Percentiles rank a stretch among this genome's conserved stretches.
These are phyloP conservation scores for Andrena praecox DNA, from an alignment of 2,888 invertebrate genomes.

Conservation along the genomic window DNA sequence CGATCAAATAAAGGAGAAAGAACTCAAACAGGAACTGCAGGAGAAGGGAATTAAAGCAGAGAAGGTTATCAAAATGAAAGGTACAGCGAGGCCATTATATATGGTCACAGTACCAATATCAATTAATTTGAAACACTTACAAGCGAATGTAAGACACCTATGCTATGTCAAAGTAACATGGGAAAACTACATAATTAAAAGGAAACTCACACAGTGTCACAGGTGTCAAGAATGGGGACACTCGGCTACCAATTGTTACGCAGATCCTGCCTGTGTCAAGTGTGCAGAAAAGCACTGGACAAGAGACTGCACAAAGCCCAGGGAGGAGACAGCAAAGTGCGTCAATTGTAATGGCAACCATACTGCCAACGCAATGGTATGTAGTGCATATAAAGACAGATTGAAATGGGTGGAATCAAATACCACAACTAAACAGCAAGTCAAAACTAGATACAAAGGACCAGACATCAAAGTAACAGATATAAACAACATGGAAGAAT, in stretches of 20 bases:
- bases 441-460: not conserved
- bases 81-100: not conserved
- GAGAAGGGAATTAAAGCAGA: not conserved
- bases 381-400: not conserved
- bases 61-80: constrained; percentile 6
- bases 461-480: not conserved
- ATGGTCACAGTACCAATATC: not conserved
- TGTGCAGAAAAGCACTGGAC: too few relatives aligned
- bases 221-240: not conserved
- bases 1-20: not conserved
- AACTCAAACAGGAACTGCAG: not conserved
- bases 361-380: not conserved
- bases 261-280: too few relatives aligned
- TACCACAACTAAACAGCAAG: not conserved
- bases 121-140: not conserved
- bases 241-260: too few relatives aligned
- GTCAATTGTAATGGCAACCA: too few relatives aligned
- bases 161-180: constrained; percentile 38
- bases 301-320: too few relatives aligned
- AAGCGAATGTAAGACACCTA: not conserved
- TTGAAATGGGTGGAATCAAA: not conserved
- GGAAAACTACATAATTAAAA: constrained; percentile 67
- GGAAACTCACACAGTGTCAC: constrained; percentile 71
- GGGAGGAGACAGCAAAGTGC: too few relatives aligned
- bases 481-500: not conserved